Evolutionary conservation across 1,140 invertebrate genomes (phyloP).

Genomic region (Tetraneura akinire): DNA sequence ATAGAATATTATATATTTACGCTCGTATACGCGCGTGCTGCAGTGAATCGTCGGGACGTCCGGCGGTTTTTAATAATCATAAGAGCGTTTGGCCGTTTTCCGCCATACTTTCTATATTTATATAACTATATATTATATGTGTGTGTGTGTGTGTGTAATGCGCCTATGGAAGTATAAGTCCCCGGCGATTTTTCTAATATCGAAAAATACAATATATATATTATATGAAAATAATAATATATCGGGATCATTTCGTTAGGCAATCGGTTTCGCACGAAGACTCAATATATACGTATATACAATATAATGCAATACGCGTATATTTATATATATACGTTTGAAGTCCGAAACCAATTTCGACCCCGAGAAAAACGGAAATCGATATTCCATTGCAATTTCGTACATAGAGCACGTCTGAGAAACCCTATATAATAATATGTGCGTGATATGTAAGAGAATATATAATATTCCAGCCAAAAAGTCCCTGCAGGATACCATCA

Average conservation of each 20-base stretch:
- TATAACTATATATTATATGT: neutral
- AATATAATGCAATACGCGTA: too few species aligned
- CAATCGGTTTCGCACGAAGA: too few species aligned
- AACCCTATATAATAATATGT: too few species aligned
- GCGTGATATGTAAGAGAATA: too few species aligned
- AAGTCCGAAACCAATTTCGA: slow-evolving; percentile 11
- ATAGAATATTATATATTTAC: neutral
- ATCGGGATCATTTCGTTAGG: neutral
- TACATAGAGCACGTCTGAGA: neutral
- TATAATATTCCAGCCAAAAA: too few species aligned
- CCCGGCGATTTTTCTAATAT: slow-evolving; percentile 3
- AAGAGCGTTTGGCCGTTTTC: slow-evolving; percentile 49
- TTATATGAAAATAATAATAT: slow-evolving; percentile 1
- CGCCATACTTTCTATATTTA: neutral
- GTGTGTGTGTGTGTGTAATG: neutral
- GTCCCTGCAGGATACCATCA: too few species aligned
- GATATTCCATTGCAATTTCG: neutral
- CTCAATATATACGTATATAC: too few species aligned
- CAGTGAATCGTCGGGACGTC: neutral
- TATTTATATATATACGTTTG: too few species aligned
- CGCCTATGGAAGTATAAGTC: neutral
- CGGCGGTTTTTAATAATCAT: slow-evolving; percentile 47
- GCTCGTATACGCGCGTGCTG: neutral
- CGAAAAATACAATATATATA: slow-evolving; percentile 11
- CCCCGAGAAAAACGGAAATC: slow-evolving; percentile 9